phyloP scores from a whole-genome alignment of 2,113 vertebrate species.

The Bubo scandiacus region DNA sequence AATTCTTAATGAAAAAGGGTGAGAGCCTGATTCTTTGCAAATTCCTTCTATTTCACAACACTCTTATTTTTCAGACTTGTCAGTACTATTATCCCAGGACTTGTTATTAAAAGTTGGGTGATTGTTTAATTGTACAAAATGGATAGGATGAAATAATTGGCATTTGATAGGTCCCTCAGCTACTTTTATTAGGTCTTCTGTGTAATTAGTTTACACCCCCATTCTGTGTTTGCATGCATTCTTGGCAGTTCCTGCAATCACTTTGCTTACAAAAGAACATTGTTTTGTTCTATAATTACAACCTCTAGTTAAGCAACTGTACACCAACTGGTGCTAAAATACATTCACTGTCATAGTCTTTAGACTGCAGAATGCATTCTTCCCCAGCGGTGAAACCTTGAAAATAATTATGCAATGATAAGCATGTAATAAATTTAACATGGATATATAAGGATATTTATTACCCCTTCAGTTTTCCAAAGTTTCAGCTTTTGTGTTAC shows the following conservation, averaged over 20 bases:
- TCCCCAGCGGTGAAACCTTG: background rate
- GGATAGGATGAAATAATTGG: background rate
- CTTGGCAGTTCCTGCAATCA: background rate
- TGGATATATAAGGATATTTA: background rate
- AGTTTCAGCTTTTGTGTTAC: background rate
- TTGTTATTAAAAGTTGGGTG: background rate
- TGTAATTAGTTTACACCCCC: background rate
- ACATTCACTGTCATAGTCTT: background rate
- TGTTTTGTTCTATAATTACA: background rate
- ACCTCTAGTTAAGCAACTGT: background rate
- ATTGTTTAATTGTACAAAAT: background rate
- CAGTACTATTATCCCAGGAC: background rate
- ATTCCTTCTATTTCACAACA: background rate
- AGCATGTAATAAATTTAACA: background rate
- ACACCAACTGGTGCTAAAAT: background rate
- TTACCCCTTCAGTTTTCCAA: background rate
- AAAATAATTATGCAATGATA: background rate
- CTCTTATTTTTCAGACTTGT: background rate
- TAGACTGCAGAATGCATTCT: background rate
- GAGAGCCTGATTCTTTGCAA: background rate
- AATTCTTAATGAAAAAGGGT: background rate
- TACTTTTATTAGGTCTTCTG: background rate
- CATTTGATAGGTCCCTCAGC: background rate
- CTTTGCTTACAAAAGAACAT: background rate
- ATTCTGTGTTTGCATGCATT: background rate